These are phyloP conservation scores for Tyrannus savana DNA, from an alignment of 2,113 vertebrate species.

Conservation along the genomic window DNA sequence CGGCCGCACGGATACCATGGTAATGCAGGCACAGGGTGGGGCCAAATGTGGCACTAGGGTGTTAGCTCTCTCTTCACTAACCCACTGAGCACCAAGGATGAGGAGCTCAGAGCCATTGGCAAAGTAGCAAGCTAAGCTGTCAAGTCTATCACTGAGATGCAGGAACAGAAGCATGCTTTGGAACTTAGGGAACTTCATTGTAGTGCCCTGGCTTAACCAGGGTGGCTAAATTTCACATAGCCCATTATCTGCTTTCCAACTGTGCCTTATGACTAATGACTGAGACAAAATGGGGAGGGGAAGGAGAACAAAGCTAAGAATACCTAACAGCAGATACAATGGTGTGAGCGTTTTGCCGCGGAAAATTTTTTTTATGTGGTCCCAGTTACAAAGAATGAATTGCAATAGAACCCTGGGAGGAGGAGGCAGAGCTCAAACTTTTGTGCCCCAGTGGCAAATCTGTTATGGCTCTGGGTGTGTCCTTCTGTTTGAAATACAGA, in stretches of 20 bases:
- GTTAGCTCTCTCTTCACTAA: neutral
- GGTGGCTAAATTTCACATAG: neutral
- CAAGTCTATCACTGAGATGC: neutral
- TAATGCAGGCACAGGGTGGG: conserved; percentile 58
- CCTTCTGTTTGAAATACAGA: conserved; percentile 59
- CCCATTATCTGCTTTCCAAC: neutral
- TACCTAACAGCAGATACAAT: neutral
- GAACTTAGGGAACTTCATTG: neutral
- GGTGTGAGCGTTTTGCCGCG: neutral
- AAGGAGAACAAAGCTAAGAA: neutral
- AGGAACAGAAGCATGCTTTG: neutral
- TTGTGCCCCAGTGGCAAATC: rapidly evolving
- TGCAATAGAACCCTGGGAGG: neutral
- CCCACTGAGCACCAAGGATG: neutral
- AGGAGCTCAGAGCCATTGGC: neutral
- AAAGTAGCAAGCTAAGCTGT: neutral
- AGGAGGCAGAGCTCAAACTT: neutral
- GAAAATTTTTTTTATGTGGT: neutral
- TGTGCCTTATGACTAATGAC: neutral
- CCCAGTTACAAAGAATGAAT: neutral
- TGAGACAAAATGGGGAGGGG: neutral
- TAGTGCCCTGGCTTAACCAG: neutral
- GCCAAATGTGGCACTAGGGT: neutral
- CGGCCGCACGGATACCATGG: conserved; percentile 79
- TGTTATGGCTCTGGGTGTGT: neutral